Base-by-base conservation (phyloP, 30 jellyfish, hydroid and myxozoan species). In the Morbakka virulenta region DNA sequence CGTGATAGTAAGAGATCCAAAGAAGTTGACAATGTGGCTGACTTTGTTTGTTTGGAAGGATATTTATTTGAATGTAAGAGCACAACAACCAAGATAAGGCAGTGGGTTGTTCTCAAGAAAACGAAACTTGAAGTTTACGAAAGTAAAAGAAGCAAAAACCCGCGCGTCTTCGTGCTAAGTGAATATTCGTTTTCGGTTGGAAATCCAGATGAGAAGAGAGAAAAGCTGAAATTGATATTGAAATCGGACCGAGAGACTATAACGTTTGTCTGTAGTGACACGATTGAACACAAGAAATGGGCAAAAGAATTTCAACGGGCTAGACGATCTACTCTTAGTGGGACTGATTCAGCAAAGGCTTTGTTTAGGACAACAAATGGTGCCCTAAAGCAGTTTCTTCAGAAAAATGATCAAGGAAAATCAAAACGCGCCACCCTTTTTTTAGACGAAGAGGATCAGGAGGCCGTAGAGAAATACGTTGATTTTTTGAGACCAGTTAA, bases 71-170 rank as follows among this genome's bases (percentile, higher is more conserved):
- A 93, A 41, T 6, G 57, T 41, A 41, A 41, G 17, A 41, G 77
- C 65, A 41, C 57, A 41, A 41, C 57, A 48, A 82, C 94, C 14
- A 79, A 76, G 49, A 11, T 77, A 3, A 64, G 95, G 25, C 87
- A 93, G 20, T 93, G 99, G 99, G 71, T 89, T 27, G 94, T 87
- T 2, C 52, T 93, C 41, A 34, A 82, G 50, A 83, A 85, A 23
- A 47, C 95, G 2, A 72, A 85, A 63, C 21, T 93, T 57, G 96
- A 81, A 74, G n/a, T 86, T 22, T 93, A 74, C 66, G 36, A 52
- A 12, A 72, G 41, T 31, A 69, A 77, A 65, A 63, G 63, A 9
- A 97, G 86, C 53, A 87, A 74, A 61, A 73, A 62, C 17, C 89
- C 96, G 3, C 67, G 94, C 0, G 85, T 79, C 17, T 50, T 83